Evolutionary conservation across 1,140 invertebrate genomes (phyloP).

Genomic region (Neuroterus valhalla): DNA sequence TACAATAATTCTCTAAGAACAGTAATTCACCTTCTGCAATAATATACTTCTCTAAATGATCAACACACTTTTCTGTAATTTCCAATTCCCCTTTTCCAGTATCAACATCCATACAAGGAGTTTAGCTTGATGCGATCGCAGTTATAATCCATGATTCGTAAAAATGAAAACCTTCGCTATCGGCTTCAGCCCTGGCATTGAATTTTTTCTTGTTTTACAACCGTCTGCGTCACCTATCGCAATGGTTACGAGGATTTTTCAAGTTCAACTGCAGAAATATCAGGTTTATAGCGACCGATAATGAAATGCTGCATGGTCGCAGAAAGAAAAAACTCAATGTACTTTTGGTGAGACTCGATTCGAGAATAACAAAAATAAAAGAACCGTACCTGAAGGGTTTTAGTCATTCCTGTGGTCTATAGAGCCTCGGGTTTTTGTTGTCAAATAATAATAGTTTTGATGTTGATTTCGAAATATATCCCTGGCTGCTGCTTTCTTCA

Average conservation of each 20-base stretch:
- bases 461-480: constrained; percentile 4
- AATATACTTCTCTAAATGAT: not conserved
- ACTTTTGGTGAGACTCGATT: too few species aligned
- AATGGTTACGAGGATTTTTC: constrained; percentile 31
- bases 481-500: constrained; percentile 17
- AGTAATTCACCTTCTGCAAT: not conserved
- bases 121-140: not conserved
- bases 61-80: not conserved
- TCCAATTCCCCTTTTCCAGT: not conserved
- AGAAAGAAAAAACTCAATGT: too few species aligned
- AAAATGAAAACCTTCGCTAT: constrained; percentile 29
- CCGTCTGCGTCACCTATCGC: constrained; percentile 13
- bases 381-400: too few species aligned
- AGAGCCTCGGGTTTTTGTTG: too few species aligned
- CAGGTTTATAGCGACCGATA: constrained; percentile 20
- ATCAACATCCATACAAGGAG: constrained; percentile 1
- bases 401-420: too few species aligned
- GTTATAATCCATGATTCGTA: not conserved
- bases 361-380: too few species aligned
- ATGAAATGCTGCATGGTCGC: not conserved
- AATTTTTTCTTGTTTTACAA: constrained; percentile 26
- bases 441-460: too few species aligned
- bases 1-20: constrained; percentile 5
- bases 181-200: constrained; percentile 25
- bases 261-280: constrained; percentile 19